Percentiles rank a stretch among this genome's conserved stretches.
These are phyloP conservation scores for Gobionotothen gibberifrons DNA, from an alignment of 2,797 vertebrate species.

Conservation along the genomic window DNA sequence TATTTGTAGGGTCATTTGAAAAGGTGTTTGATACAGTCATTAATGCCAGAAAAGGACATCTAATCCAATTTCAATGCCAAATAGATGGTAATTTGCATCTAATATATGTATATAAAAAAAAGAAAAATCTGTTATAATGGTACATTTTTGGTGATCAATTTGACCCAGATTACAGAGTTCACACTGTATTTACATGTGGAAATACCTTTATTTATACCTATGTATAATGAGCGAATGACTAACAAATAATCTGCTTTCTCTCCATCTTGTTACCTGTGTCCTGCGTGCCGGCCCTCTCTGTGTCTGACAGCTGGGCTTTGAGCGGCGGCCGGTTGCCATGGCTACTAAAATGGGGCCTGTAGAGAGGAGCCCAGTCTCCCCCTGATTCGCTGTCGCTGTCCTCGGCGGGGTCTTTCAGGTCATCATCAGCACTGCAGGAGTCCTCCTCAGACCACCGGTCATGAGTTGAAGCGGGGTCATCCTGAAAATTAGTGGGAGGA, in stretches of 20 bases:
- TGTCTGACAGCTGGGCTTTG: constrained; percentile 57
- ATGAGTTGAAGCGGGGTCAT: constrained; percentile 10
- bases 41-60: too few species aligned
- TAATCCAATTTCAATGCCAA: too few species aligned
- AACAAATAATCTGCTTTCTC: not conserved
- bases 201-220: not conserved
- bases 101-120: too few species aligned
- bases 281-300: constrained; percentile 40
- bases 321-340: constrained; percentile 63
- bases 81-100: too few species aligned
- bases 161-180: too few species aligned
- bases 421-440: constrained; percentile 61
- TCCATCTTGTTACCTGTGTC: constrained; percentile 66
- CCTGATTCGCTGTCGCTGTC: constrained; percentile 75
- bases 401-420: constrained; percentile 61
- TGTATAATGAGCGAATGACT: not conserved
- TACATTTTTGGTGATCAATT: too few species aligned
- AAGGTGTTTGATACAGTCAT: too few species aligned
- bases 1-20: too few species aligned
- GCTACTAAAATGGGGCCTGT: constrained; percentile 63
- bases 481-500: constrained; percentile 42
- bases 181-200: not conserved
- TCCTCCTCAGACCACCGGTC: constrained; percentile 68
- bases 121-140: too few species aligned
- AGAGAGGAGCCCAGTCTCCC: constrained; percentile 57